These are phyloP conservation scores for Bombus ignitus DNA, from an alignment of 1,140 invertebrate genomes.

Conservation along the genomic window DNA sequence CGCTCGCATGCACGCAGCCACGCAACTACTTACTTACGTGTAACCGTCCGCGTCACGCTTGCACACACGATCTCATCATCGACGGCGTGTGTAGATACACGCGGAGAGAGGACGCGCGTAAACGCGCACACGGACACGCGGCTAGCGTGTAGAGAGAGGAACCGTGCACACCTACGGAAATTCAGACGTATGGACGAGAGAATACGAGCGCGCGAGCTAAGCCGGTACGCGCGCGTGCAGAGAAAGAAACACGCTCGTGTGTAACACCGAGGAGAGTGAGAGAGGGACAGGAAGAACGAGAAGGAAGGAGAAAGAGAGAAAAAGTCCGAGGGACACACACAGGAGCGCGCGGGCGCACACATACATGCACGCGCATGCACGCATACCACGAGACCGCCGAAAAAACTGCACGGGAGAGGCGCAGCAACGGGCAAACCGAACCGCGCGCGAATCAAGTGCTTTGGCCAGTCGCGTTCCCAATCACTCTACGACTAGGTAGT, in stretches of 20 bases:
- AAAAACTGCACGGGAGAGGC: constrained; percentile 83
- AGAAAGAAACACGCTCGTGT: constrained; percentile 56
- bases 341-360: constrained; percentile 62
- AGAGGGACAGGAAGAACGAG: constrained; percentile 63
- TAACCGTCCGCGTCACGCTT: background rate
- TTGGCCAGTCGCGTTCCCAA: constrained; percentile 83
- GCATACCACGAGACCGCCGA: constrained; percentile 75
- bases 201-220: constrained; percentile 14
- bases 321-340: constrained; percentile 62
- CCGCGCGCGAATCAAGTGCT: constrained; percentile 83
- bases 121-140: constrained; percentile 60
- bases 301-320: constrained; percentile 62
- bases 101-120: constrained; percentile 28
- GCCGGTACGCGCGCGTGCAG: constrained; percentile 32
- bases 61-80: background rate
- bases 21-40: background rate
- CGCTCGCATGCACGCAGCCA: constrained; percentile 1
- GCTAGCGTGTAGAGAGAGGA: background rate
- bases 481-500: constrained; percentile 83
- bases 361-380: constrained; percentile 69
- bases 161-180: constrained; percentile 24
- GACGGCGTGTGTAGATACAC: constrained; percentile 14
- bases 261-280: constrained; percentile 63
- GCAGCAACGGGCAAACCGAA: constrained; percentile 80
- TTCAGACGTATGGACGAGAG: constrained; percentile 27